Evolutionary conservation across 2,797 vertebrate species (phyloP).

Genomic region (Pangasius macronema): DNA sequence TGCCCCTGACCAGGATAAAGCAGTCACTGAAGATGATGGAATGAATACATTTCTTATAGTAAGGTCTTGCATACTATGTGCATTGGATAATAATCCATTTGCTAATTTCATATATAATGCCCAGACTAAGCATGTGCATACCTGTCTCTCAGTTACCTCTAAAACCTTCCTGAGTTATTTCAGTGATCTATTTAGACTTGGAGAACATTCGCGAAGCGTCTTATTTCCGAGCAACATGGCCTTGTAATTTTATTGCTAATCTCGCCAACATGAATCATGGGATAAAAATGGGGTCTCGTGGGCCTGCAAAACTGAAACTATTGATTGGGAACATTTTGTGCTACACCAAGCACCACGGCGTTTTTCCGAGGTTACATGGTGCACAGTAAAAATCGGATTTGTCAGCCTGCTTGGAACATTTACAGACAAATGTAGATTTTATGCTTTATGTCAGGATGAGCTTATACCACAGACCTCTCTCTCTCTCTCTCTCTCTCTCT

Average conservation of each 20-base stretch:
- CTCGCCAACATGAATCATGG: constrained; percentile 2
- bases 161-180: neutral
- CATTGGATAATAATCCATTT: constrained; percentile 12
- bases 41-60: neutral
- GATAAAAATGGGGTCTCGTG: constrained; percentile 2
- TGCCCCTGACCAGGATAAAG: neutral
- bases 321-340: neutral
- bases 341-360: neutral
- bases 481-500: no score
- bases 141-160: neutral
- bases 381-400: neutral
- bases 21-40: neutral
- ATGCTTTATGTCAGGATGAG: neutral
- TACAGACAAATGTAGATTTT: neutral
- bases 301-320: constrained; percentile 16
- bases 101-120: neutral
- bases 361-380: neutral
- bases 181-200: neutral
- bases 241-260: neutral
- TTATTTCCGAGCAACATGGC: neutral
- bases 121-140: neutral
- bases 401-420: neutral
- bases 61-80: constrained; percentile 1
- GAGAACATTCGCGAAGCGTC: neutral
- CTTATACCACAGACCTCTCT: neutral